phyloP scores from a whole-genome alignment of 2,113 vertebrate genomes.

The Sinocyclocheilus maitianheensis region DNA sequence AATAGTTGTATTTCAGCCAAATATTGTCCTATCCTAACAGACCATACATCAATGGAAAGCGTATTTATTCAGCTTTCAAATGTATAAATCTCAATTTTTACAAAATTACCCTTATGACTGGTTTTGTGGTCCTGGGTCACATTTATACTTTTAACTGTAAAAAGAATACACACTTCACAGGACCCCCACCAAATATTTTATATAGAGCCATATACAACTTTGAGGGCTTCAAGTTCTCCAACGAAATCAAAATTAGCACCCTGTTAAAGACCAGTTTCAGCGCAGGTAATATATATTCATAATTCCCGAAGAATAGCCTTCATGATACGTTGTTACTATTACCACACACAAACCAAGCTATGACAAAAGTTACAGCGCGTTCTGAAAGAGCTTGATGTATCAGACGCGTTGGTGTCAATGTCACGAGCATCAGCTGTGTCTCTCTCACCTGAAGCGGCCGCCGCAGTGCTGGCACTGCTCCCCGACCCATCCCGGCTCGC shows the following conservation, averaged over 20 bases:
- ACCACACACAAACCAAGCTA: not conserved
- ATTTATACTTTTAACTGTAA: no score
- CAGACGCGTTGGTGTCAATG: not conserved
- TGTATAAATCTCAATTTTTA: no score
- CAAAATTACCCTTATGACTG: no score
- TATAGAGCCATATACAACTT: not conserved
- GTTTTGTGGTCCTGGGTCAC: no score
- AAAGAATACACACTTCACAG: not conserved
- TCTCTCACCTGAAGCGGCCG: constrained; percentile 89
- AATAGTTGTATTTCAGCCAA: no score
- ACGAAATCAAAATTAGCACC: not conserved
- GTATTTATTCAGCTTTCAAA: no score
- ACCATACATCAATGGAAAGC: no score
- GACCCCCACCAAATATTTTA: not conserved
- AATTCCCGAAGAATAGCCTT: not conserved
- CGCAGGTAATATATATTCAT: not conserved
- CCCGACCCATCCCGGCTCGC: constrained; percentile 90
- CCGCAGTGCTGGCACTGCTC: constrained; percentile 98
- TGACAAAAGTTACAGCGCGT: not conserved
- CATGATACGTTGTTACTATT: not conserved
- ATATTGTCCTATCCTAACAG: no score
- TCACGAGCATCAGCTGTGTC: constrained; percentile 18
- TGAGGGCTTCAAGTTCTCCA: not conserved
- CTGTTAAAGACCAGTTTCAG: not conserved
- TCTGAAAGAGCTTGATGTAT: not conserved